Evolutionary conservation across 2,888 invertebrate genomes (phyloP).

Genomic region (Oxystoma pomonae): DNA sequence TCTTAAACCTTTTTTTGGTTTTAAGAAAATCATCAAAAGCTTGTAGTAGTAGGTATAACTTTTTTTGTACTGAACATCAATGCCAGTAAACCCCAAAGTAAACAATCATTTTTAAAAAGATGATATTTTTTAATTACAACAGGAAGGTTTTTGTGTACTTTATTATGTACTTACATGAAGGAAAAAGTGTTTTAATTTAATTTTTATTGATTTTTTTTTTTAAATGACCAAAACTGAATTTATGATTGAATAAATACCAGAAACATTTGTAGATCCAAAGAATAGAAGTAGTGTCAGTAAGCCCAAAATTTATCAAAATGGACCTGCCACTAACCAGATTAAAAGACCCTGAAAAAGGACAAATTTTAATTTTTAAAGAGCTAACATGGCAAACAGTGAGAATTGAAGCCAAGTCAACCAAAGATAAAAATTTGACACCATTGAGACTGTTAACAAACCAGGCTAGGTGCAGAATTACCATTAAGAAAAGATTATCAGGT

Average conservation of each 20-base stretch:
- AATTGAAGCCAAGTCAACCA: slow-evolving; percentile 87
- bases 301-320: slow-evolving; percentile 82
- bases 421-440: slow-evolving; percentile 76
- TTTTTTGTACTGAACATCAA: too few species aligned
- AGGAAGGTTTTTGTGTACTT: neutral
- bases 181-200: too few species aligned
- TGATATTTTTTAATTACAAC: too few species aligned
- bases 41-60: too few species aligned
- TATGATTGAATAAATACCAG: slow-evolving; percentile 3
- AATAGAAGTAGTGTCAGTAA: slow-evolving; percentile 89
- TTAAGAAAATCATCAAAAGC: too few species aligned
- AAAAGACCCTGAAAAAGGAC: slow-evolving; percentile 83
- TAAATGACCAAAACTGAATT: neutral
- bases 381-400: slow-evolving; percentile 95
- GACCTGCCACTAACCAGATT: slow-evolving; percentile 89
- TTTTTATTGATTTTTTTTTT: too few species aligned
- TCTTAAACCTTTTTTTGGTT: too few species aligned
- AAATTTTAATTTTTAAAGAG: slow-evolving; percentile 94
- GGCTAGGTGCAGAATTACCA: slow-evolving; percentile 89
- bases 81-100: too few species aligned
- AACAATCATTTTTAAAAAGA: too few species aligned
- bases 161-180: slow-evolving; percentile 6
- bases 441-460: slow-evolving; percentile 89
- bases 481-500: slow-evolving; percentile 91
- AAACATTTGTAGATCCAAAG: slow-evolving; percentile 69